A percentile compares a stretch with the other conserved stretches of the same genome.
phyloP scores from a whole-genome alignment of 1,140 invertebrate species.

The Heterodera schachtii region DNA sequence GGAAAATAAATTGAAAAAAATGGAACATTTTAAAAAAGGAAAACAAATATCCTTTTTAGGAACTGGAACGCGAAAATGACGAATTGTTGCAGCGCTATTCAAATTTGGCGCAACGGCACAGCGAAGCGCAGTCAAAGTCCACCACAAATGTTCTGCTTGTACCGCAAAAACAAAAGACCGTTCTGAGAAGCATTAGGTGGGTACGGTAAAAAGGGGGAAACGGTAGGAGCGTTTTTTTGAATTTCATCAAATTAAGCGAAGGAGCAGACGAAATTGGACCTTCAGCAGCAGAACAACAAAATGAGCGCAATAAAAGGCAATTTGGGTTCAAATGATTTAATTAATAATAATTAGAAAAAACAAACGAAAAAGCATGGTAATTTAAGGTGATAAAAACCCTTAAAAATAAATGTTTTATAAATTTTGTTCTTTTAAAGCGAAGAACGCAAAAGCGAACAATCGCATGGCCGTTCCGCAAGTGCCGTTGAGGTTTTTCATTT shows the following conservation, averaged over 20 bases:
- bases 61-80: slow-evolving; percentile 64
- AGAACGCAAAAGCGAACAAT: not conserved
- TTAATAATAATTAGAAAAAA: not conserved
- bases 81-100: slow-evolving; percentile 46
- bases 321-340: not conserved
- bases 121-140: not conserved
- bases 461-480: too few species aligned
- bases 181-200: slow-evolving; percentile 15
- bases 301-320: not conserved
- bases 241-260: not conserved
- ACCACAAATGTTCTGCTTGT: not conserved
- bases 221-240: not conserved
- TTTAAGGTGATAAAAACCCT: too few species aligned
- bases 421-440: not conserved
- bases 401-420: not conserved
- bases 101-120: slow-evolving; percentile 19
- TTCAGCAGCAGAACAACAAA: not conserved
- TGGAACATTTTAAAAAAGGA: slow-evolving; percentile 24
- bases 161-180: not conserved
- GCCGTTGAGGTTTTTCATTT: too few species aligned
- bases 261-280: not conserved
- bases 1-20: not conserved
- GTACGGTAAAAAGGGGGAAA: not conserved
- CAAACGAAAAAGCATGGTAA: not conserved
- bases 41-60: slow-evolving; percentile 2